phyloP scores from a whole-genome alignment of 2,113 vertebrate genomes.

The Mesoclemmys tuberculata region DNA sequence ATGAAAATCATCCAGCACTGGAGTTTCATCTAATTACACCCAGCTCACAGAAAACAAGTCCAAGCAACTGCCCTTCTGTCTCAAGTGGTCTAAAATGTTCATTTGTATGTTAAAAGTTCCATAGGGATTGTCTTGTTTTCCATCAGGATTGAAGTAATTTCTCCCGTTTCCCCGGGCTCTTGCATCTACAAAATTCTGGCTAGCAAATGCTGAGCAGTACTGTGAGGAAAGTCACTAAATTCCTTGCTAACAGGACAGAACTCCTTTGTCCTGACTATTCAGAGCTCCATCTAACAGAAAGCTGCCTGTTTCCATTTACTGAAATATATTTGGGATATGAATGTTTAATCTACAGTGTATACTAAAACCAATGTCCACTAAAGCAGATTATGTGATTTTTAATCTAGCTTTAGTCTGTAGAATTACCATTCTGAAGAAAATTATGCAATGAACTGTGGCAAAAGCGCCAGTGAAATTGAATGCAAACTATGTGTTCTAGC shows the following conservation, averaged over 20 bases:
- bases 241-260: background rate
- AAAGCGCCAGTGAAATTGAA: background rate
- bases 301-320: conserved; percentile 47
- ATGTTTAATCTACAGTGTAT: conserved; percentile 21
- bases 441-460: conserved; percentile 14
- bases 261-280: background rate
- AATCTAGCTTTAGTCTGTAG: conserved; percentile 61
- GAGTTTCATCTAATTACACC: too few species aligned
- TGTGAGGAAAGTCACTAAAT: background rate
- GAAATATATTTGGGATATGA: conserved; percentile 51
- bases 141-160: background rate
- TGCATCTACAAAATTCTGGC: background rate
- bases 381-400: conserved; percentile 66
- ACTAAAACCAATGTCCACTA: conserved; percentile 64
- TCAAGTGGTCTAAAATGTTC: background rate
- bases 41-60: too few species aligned
- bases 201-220: background rate
- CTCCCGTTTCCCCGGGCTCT: background rate
- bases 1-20: too few species aligned
- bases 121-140: background rate
- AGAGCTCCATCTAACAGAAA: background rate
- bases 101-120: background rate
- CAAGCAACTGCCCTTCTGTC: too few species aligned
- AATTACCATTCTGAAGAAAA: conserved; percentile 36
- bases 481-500: background rate